Conservation (phyloP, 2,888 invertebrate species). For the Diploptera punctata region DNA sequence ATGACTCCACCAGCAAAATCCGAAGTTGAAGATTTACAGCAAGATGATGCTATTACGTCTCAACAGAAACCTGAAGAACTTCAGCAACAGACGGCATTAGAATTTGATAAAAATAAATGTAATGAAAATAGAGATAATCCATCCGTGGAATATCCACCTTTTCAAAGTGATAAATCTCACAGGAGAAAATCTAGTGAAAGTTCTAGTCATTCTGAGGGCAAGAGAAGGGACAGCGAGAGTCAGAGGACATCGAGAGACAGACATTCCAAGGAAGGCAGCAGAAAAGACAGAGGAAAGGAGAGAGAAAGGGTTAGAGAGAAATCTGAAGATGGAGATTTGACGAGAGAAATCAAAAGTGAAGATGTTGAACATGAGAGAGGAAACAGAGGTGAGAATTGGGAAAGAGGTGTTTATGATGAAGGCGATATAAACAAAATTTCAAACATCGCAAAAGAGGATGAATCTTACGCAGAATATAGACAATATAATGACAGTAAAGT, state of each 20-base stretch:
- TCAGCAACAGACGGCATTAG: background rate
- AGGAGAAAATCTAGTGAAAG: background rate
- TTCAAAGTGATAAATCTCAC: no score
- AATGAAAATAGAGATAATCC: no score
- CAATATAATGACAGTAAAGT: background rate
- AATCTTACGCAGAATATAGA: background rate
- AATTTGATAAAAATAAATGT: no score
- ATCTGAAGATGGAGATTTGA: background rate
- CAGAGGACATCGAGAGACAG: background rate
- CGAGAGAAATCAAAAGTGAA: background rate
- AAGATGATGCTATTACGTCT: conserved; percentile 12
- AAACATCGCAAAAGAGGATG: no score
- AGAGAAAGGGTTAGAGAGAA: conserved; percentile 16
- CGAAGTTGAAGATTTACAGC: background rate
- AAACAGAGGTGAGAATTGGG: background rate
- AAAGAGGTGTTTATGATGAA: no score
- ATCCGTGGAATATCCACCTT: no score
- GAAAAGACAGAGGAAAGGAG: conserved; percentile 4
- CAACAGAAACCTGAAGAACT: background rate
- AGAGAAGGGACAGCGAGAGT: background rate
- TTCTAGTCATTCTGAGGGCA: background rate
- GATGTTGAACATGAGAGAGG: conserved; percentile 1
- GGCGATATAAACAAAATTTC: no score
- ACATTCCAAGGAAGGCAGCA: background rate
- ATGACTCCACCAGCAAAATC: conserved; percentile 31